Evolutionary conservation across 2,113 vertebrate species (phyloP), one percentile per base, ranked within the genome.

Genomic region (Laterallus jamaicensis): DNA sequence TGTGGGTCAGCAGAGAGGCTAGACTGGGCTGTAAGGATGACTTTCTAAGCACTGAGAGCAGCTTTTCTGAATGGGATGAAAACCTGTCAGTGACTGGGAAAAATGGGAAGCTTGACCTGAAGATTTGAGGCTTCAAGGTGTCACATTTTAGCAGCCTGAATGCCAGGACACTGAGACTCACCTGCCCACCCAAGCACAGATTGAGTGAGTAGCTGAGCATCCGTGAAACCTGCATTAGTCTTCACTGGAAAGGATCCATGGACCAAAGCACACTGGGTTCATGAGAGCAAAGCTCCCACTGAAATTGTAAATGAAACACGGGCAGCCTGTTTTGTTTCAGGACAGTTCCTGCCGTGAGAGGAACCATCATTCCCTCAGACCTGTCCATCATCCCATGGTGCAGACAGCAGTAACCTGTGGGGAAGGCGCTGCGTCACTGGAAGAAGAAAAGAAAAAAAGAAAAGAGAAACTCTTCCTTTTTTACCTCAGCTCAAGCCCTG

Each of bases 101-200:
- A 90, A 89, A 93, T 42, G 15, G 79, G n/a, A 86, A 91, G 67
- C 31, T 62, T 86, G 32, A 86, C 54, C 20, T 32, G 50, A 85
- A 89, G 58, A 93, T 76, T 4, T 77, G 69, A 89, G 67, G 31
- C 83, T 66, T 68, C 44, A 55, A 54, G 28, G 6, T 37, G 25
- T 54, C 1, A 0, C 28, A 44, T 62, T 95, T 84, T 88, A 58
- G 49, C 31, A 79, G 31, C 31, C 14, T 0, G 2, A 76, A 71
- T 84, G 40, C n/a, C 31, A 25, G 37, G 24, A 67, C 1, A 1
- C 5, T 0, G 0, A 19, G 15, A 66, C 20, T 70, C 84, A n/a
- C 39, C 44, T 64, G 67, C 70, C n/a, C 3, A 14, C 6, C 52
- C 15, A 67, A 86, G 40, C 39, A 80, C 12, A 68, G 79, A 67